These are phyloP conservation scores for Hippopotamus amphibius DNA, from an alignment of 2,113 vertebrate species.

Conservation along the genomic window DNA sequence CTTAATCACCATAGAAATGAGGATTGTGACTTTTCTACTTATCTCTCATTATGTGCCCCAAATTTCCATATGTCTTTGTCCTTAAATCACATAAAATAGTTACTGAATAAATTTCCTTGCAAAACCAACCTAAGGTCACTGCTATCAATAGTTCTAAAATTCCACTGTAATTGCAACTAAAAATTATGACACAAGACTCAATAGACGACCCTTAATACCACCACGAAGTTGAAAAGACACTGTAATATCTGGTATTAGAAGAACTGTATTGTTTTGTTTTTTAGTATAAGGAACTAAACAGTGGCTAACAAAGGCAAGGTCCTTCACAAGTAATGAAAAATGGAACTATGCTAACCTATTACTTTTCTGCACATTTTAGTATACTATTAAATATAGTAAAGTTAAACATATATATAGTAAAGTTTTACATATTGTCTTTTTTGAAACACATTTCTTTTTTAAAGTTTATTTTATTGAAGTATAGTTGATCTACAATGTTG, in stretches of 20 bases:
- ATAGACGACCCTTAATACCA: background rate
- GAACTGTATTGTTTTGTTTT: background rate
- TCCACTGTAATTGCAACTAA: constrained; percentile 1
- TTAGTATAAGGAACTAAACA: constrained; percentile 38
- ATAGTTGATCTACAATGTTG: background rate
- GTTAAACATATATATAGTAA: too few relatives aligned
- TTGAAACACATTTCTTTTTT: background rate
- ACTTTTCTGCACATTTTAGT: constrained; percentile 9
- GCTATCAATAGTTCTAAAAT: background rate
- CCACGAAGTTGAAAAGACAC: background rate
- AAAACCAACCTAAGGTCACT: constrained; percentile 5
- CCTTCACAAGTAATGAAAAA: constrained; percentile 45
- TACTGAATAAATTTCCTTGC: constrained; percentile 10
- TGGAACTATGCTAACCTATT: background rate
- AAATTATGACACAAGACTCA: background rate
- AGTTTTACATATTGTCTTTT: background rate
- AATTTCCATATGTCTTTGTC: constrained; percentile 50
- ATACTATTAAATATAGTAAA: background rate
- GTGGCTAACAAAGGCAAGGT: background rate
- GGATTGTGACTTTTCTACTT: background rate
- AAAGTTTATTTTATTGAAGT: background rate
- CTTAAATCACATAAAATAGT: constrained; percentile 48
- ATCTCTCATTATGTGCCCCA: background rate
- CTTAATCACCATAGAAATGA: background rate
- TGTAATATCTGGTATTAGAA: background rate